These are phyloP conservation scores for Pycnonotus jocosus DNA, from an alignment of 2,113 vertebrate genomes.

Conservation along the genomic window DNA sequence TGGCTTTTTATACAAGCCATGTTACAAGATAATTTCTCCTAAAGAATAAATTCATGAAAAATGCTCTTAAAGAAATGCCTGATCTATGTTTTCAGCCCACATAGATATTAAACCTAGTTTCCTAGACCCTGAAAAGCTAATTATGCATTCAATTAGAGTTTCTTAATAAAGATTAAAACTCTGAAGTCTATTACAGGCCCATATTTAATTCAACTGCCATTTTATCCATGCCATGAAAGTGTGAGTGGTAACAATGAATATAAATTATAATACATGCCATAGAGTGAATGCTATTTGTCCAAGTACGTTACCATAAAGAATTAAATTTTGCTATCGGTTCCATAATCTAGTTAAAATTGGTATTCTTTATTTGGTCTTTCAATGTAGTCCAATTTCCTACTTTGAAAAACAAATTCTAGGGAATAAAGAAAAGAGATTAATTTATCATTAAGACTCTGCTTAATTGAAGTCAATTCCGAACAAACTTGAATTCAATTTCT, in stretches of 20 bases:
- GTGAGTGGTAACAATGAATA: slow-evolving; percentile 84
- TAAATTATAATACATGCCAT: slow-evolving; percentile 86
- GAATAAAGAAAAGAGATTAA: slow-evolving; percentile 99
- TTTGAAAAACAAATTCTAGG: slow-evolving; percentile 94
- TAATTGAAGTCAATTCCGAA: slow-evolving; percentile 99
- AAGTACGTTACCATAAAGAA: slow-evolving; percentile 87
- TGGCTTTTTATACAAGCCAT: slow-evolving; percentile 16
- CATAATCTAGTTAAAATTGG: slow-evolving; percentile 91
- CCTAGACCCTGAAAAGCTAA: slow-evolving; percentile 82
- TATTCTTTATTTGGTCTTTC: slow-evolving; percentile 90
- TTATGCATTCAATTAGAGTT: slow-evolving; percentile 84
- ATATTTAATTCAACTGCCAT: slow-evolving; percentile 86
- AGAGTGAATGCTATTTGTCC: slow-evolving; percentile 83
- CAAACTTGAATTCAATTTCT: slow-evolving; percentile 98
- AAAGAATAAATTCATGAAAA: slow-evolving; percentile 69
- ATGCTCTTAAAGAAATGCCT: slow-evolving; percentile 62
- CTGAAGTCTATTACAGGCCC: slow-evolving; percentile 82
- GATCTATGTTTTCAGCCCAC: slow-evolving; percentile 75
- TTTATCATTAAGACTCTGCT: slow-evolving; percentile 97
- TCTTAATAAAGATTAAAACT: slow-evolving; percentile 86
- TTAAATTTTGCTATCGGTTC: slow-evolving; percentile 91
- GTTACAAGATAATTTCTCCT: slow-evolving; percentile 49
- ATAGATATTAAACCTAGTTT: slow-evolving; percentile 80
- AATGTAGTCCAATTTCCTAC: slow-evolving; percentile 90
- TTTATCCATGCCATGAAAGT: slow-evolving; percentile 84